phyloP scores from a whole-genome alignment of 2,113 vertebrate genomes.

The Budorcas taxicolor region DNA sequence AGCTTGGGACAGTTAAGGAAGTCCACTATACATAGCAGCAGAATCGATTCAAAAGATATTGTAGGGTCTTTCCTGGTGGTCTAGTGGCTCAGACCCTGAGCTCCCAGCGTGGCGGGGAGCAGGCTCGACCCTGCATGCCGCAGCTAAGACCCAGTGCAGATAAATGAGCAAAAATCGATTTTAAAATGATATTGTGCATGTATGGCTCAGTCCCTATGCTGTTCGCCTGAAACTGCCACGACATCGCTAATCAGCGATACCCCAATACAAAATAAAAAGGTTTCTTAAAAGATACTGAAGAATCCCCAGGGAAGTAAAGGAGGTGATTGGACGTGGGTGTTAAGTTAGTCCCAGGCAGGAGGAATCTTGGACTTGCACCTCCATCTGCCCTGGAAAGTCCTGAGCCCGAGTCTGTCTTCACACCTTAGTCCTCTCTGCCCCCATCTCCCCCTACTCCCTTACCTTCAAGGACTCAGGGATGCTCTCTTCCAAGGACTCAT shows the following conservation, averaged over 20 bases:
- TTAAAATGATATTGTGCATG: background rate
- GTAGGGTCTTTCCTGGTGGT: background rate
- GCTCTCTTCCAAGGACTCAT: background rate
- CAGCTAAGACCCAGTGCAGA: background rate
- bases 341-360: background rate
- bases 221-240: accelerated
- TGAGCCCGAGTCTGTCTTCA: background rate
- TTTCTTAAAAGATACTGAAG: background rate
- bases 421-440: background rate
- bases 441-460: background rate
- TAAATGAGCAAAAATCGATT: background rate
- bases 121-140: background rate
- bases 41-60: background rate
- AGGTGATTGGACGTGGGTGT: background rate
- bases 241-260: background rate
- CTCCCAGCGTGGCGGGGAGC: background rate
- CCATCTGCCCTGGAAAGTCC: too few species aligned
- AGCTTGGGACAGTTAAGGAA: background rate
- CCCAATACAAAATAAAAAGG: background rate
- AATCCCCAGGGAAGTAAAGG: background rate
- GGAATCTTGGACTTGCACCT: background rate
- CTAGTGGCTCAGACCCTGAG: background rate
- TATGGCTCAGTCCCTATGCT: background rate
- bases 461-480: conserved; percentile 30
- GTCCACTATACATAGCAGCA: background rate